A percentile compares a stretch with the other conserved stretches of the same genome.
These are phyloP conservation scores for Incurvaria masculella DNA, from an alignment of 2,888 invertebrate species.

Conservation along the genomic window DNA sequence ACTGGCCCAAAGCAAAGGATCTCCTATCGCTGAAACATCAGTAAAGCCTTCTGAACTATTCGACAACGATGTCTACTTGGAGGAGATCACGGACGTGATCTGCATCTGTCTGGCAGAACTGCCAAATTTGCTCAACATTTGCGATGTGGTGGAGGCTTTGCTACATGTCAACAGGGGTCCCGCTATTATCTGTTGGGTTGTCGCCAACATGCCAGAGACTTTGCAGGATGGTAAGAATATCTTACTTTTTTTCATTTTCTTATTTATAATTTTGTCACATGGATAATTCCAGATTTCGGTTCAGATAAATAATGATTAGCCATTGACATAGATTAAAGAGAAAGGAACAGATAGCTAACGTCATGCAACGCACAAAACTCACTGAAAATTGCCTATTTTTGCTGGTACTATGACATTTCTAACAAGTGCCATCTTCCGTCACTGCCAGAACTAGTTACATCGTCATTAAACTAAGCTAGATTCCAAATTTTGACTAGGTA, in stretches of 20 bases:
- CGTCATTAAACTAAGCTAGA: no score
- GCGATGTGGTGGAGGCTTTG: conserved; percentile 82
- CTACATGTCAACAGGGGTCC: conserved; percentile 89
- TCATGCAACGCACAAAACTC: no score
- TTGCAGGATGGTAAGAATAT: conserved; percentile 72
- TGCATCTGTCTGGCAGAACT: conserved; percentile 92
- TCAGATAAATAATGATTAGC: no score
- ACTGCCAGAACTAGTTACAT: no score
- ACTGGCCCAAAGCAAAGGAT: conserved; percentile 48
- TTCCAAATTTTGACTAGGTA: no score
- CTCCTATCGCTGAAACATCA: conserved; percentile 50
- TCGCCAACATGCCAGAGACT: conserved; percentile 92
- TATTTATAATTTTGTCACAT: conserved; percentile 6
- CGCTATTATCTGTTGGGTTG: conserved; percentile 84
- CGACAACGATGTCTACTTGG: conserved; percentile 92
- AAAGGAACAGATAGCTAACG: no score
- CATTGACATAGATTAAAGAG: no score
- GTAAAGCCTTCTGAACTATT: conserved; percentile 88
- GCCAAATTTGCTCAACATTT: conserved; percentile 79
- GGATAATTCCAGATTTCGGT: no score
- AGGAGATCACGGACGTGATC: conserved; percentile 92
- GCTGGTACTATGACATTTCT: no score
- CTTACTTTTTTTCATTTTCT: not conserved
- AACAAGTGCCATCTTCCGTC: no score
- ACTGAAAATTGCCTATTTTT: no score